These are phyloP conservation scores for Epicampocera succincta DNA, from an alignment of 2,888 invertebrate genomes.

Conservation along the genomic window DNA sequence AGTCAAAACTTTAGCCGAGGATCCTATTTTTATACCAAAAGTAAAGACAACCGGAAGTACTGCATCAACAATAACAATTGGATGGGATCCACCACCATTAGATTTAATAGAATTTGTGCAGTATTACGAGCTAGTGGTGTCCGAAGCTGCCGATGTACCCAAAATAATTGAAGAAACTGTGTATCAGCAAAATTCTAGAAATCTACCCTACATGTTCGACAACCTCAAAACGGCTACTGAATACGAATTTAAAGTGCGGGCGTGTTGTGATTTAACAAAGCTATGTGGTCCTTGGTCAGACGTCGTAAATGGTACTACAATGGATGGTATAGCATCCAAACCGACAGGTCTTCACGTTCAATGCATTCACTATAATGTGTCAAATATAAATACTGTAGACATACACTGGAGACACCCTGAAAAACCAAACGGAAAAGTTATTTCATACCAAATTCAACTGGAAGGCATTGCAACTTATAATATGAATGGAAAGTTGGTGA, in stretches of 20 bases:
- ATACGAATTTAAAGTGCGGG: constrained; percentile 90
- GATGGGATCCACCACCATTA: constrained; percentile 87
- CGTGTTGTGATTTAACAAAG: constrained; percentile 90
- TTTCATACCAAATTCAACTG: constrained; percentile 87
- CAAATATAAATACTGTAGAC: constrained; percentile 84
- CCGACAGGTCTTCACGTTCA: constrained; percentile 86
- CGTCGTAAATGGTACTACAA: constrained; percentile 89
- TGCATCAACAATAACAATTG: constrained; percentile 89
- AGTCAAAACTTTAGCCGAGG: constrained; percentile 86
- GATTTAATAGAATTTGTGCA: constrained; percentile 88
- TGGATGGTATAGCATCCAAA: constrained; percentile 90
- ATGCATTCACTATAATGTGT: constrained; percentile 85
- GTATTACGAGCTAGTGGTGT: constrained; percentile 87
- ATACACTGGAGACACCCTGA: constrained; percentile 89
- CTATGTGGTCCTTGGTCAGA: constrained; percentile 90
- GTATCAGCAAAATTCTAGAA: constrained; percentile 85
- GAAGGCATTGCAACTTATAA: constrained; percentile 84
- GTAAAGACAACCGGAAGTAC: constrained; percentile 87
- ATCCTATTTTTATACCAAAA: constrained; percentile 90
- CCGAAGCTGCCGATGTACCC: constrained; percentile 83
- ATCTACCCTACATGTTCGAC: constrained; percentile 89
- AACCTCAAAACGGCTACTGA: constrained; percentile 90
- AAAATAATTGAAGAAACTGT: constrained; percentile 84
- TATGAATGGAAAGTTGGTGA: constrained; percentile 82
- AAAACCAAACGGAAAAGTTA: constrained; percentile 89